These are phyloP conservation scores for Chionodraco myersi DNA, from an alignment of 2,113 vertebrate species.

Conservation along the genomic window DNA sequence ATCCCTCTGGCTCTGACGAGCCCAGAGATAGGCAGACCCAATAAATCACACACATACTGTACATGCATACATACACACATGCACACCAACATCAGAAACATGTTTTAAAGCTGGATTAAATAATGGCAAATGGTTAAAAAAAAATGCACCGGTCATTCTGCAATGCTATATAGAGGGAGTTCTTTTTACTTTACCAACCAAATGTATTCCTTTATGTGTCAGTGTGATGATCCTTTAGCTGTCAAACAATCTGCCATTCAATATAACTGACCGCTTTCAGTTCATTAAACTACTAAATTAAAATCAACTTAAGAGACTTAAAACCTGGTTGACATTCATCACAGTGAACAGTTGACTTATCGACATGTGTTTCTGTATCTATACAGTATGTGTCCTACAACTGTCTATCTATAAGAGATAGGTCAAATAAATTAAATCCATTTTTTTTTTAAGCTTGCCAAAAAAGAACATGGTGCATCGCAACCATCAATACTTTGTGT, in stretches of 20 bases:
- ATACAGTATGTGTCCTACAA: no score
- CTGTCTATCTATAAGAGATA: not conserved
- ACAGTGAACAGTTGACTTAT: no score
- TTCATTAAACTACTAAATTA: not conserved
- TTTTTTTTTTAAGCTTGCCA: no score
- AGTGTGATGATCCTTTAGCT: not conserved
- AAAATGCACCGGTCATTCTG: not conserved
- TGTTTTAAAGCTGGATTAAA: not conserved
- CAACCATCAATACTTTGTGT: not conserved
- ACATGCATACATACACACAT: conserved; percentile 18
- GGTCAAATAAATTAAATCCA: not conserved
- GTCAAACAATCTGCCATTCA: not conserved
- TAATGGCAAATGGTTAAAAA: not conserved
- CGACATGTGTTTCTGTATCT: no score
- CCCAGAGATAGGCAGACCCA: conserved; percentile 50
- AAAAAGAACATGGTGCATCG: no score
- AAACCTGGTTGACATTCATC: not conserved
- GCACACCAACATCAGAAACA: not conserved
- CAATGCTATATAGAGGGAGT: not conserved
- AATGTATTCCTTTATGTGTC: not conserved
- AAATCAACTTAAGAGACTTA: not conserved
- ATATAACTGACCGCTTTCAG: not conserved
- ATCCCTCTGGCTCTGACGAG: conserved; percentile 57
- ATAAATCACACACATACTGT: conserved; percentile 36
- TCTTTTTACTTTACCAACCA: not conserved